Base-by-base conservation (phyloP, 2,888 invertebrate species). In the Euzetes globulus region DNA sequence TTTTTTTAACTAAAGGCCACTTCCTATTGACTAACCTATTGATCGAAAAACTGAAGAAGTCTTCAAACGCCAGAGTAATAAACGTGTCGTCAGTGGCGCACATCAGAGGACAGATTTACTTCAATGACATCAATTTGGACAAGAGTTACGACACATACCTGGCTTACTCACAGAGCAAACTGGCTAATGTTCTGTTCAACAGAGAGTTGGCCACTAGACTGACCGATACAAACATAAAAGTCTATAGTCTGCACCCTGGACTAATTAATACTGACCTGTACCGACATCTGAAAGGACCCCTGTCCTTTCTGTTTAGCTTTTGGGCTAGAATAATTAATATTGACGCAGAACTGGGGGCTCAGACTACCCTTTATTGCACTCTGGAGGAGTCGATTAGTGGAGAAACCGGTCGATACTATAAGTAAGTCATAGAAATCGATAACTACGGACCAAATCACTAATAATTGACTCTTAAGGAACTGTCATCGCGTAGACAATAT, bases 321-420 rank as follows among this genome's bases (percentile, higher is more conserved):
- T n/a, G 41, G 41, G 15, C 25, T 25, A 15, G 45, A 25, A 47
- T 70, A 17, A 11, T 68, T 0, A 22, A 27, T 11, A 70, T 74
- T 19, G 33, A 4, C 25, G 76, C 82, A 0, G 80, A 80, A 17
- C 82, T 83, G 78, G 85, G 84, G 5, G 90, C 91, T 0, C 91
- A 91, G 83, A 90, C 91, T 1, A 86, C 87, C 0, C 86, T 91
- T 74, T 87, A 90, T 81, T 91, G 90, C 80, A 81, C 83, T 33
- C 80, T 84, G 1, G 81, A 81, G 37, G 81, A 81, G 13, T 5
- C 9, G 5, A 5, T 41, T 11, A 41, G 41, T 5, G 1, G 13
- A 9, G 41, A 41, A 13, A 41, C 7, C 9, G 41, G 41, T 9
- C 6, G 13, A 1, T 41, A 41, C 13, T 41, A 41, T 50, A n/a